These are phyloP conservation scores for Lophotriccus pileatus DNA, from an alignment of 2,797 vertebrate species.

Conservation along the genomic window DNA sequence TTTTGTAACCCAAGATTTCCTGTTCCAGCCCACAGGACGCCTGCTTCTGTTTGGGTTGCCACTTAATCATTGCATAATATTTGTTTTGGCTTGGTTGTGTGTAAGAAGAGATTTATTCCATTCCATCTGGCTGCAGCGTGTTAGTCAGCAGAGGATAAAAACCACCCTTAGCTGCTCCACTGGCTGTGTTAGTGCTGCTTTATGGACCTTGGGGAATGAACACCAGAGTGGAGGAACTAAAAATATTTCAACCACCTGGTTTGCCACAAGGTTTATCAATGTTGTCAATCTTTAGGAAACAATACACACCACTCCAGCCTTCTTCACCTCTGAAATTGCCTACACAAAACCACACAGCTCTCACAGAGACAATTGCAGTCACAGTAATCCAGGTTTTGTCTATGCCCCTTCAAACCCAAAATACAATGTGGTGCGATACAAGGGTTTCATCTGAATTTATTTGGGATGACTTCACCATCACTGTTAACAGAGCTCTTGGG, in stretches of 20 bases:
- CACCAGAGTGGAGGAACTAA: not conserved
- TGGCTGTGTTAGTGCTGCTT: not conserved
- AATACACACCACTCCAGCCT: not conserved
- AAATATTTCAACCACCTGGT: not conserved
- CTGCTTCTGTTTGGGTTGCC: conserved; percentile 18
- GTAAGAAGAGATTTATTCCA: conserved; percentile 9
- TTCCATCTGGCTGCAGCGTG: not conserved
- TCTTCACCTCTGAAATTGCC: not conserved
- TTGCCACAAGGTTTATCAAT: rapidly evolving
- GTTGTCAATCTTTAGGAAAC: not conserved
- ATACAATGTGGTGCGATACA: not conserved
- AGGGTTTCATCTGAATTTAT: not conserved
- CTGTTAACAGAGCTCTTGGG: not conserved
- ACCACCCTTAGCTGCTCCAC: not conserved
- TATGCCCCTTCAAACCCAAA: not conserved
- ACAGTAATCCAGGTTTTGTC: not conserved
- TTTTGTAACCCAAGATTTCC: not conserved
- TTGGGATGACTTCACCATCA: not conserved
- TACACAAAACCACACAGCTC: not conserved
- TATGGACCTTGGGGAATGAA: not conserved
- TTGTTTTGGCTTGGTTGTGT: conserved; percentile 19
- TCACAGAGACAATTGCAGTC: not conserved
- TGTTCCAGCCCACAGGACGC: not conserved
- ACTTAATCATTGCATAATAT: not conserved
- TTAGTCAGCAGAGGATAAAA: not conserved